phyloP scores from a whole-genome alignment of 2,113 vertebrate species.

The Bubalus kerabau region DNA sequence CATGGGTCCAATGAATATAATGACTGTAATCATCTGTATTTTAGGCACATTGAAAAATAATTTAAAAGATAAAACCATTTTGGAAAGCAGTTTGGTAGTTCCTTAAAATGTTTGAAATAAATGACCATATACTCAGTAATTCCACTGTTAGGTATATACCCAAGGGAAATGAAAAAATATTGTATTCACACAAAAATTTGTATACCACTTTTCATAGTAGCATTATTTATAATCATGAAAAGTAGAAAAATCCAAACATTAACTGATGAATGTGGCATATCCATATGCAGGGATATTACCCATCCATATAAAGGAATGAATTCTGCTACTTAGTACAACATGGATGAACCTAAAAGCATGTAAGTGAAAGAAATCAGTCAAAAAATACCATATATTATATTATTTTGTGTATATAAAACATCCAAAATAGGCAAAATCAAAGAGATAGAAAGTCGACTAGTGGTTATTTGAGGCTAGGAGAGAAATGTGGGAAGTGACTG shows the following conservation, averaged over 20 bases:
- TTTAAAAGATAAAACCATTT: not conserved
- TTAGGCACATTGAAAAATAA: not conserved
- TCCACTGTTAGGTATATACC: not conserved
- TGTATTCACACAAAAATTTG: not conserved
- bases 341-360: not conserved
- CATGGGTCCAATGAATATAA: not conserved
- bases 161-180: not conserved
- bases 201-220: not conserved
- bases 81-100: not conserved
- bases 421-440: not conserved
- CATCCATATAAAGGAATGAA: not conserved
- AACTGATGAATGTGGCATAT: not conserved
- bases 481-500: not conserved
- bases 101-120: not conserved
- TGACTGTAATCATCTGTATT: not conserved
- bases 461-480: not conserved
- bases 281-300: not conserved
- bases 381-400: not conserved
- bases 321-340: not conserved
- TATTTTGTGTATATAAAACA: not conserved
- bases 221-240: not conserved
- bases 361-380: not conserved
- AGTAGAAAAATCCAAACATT: not conserved
- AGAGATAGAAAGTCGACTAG: not conserved
- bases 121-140: not conserved